These are phyloP conservation scores for Tachuris rubrigastra DNA, from an alignment of 2,113 vertebrate species.

Conservation along the genomic window DNA sequence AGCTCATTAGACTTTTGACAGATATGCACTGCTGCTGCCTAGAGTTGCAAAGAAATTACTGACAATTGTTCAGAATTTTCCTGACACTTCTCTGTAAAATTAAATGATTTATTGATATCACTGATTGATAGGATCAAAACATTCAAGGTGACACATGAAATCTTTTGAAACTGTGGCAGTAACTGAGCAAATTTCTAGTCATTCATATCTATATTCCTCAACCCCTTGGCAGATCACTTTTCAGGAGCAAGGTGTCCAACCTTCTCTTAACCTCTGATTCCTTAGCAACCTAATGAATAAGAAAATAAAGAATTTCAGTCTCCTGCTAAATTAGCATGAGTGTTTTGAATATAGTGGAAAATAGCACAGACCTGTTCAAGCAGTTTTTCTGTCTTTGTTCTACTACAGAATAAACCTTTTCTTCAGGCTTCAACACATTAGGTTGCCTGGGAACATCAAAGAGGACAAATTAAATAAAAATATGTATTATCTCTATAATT, in stretches of 20 bases:
- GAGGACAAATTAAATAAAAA: neutral
- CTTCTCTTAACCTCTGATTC: neutral
- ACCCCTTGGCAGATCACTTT: neutral
- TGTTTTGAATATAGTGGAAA: neutral
- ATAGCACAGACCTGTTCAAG: neutral
- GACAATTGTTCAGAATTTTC: neutral
- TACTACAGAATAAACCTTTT: neutral
- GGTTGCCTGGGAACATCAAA: neutral
- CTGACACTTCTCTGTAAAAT: neutral
- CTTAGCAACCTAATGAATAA: neutral
- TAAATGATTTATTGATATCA: neutral
- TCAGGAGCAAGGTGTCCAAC: neutral
- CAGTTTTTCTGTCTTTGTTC: neutral
- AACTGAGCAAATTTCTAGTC: neutral
- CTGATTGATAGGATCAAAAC: neutral
- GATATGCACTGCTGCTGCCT: neutral
- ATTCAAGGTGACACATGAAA: neutral
- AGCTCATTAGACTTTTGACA: neutral
- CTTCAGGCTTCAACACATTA: neutral
- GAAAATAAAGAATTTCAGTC: neutral
- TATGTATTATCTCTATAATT: neutral
- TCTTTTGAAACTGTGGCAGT: neutral
- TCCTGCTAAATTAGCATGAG: neutral
- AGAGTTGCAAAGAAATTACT: neutral
- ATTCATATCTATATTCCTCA: neutral